Base-by-base conservation (phyloP, 1,140 invertebrate species). In the Drusus annulatus region DNA sequence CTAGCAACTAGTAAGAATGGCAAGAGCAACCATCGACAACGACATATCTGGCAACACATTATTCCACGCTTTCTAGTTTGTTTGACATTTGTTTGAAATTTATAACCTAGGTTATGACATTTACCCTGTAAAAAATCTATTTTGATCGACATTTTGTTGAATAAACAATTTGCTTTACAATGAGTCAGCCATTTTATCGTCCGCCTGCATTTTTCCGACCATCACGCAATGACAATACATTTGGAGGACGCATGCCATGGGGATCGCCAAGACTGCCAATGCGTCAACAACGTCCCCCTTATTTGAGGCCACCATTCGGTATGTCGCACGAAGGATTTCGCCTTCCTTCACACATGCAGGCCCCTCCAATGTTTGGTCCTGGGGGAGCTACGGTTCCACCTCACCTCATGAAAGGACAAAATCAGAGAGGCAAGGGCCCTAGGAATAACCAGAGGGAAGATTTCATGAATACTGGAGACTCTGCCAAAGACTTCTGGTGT, bases 401-500 rank as follows among this genome's bases (percentile, higher is more conserved):
- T 0, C 86, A 84, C 21, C 28, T 69, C 86, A 83, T 76, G 74
- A 84, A 28, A 25, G 36, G 76, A 28, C 51, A 73, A 69, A 63
- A 77, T 28, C 71, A 58, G 13, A 56, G 17, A 50, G 68, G 19
- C 50, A 50, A 80, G 28, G 16, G 36, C 5, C 45, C 23, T 62
- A 52, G n/a, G 17, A 15, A 10, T 15, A 75, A 36, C 16, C 23
- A 17, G 45, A 16, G 45, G 60, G 31, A 78, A 71, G 73, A 83
- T 60, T 82, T 83, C 15, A 21, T 25, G 19, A 16, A 65, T 28
- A 28, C 81, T 8, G 76, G 74, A 63, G 78, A 84, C 75, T 80
- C 84, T 45, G 86, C 86, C 80, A 77, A 84, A 71, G 84, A 77
- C 25, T 85, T 85, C 85, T 93, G 90, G 86, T 97, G 96, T 88